Evolutionary conservation across 2,113 vertebrate species (phyloP), one percentile per base, ranked within the genome.

Genomic region (Paradoxurus hermaphroditus): DNA sequence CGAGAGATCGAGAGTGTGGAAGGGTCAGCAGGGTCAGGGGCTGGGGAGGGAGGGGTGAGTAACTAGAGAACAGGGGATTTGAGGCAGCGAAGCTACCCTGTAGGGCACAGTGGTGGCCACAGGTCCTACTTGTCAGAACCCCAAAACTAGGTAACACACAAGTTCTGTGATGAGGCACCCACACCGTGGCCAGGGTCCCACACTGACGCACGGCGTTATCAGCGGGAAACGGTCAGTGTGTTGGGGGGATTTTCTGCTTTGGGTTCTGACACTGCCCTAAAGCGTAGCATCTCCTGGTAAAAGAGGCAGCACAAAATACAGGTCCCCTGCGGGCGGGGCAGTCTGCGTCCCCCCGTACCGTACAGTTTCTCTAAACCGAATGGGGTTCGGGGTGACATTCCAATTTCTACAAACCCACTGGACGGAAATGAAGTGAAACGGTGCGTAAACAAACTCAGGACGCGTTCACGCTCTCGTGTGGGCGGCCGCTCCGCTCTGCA

Each of bases 101-200:
- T 0, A 1, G 59, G 36, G 7, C 7, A 0, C 14, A 3, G 3
- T 0, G 59, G 67, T 12, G 19, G 67, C 8, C 0, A 1, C 0
- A 7, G 7, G 44, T 2, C 44, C 4, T 4, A 16, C 11, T n/a
- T 23, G 15, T 67, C 53, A 67, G 83, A 67, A 87, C 31, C 36
- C 6, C 12, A 46, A 41, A 44, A 21, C 18, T 18, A 2, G 0
- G 7, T 65, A 18, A 44, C 36, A 3, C 63, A n/a, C n/a, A 7
- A 18, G 36, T 13, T 36, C 2, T 6, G 12, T 15, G 4, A 29
- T 9, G 0, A 70, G n/a, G 51, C 9, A 25, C 3, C 18, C 4
- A 12, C 14, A 8, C 16, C 4, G 39, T 44, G 8, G 75, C 19
- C 19, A 9, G 49, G 2, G 6, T 15, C 7, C 3, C 27, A 3